Conservation (phyloP, 2,888 invertebrate species). For the Aporophyla lueneburgensis region DNA sequence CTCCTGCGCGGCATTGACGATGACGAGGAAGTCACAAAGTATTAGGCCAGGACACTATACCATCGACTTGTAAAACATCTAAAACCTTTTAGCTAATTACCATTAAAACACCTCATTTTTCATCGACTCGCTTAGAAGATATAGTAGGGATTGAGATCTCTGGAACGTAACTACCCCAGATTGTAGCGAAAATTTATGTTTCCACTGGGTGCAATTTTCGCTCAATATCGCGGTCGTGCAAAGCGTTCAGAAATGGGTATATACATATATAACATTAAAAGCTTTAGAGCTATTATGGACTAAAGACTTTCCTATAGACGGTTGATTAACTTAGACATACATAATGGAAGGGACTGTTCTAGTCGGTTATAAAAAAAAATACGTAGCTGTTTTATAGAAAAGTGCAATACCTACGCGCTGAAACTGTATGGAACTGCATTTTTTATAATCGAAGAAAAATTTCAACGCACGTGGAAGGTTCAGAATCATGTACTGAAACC, state of each 20-base stretch:
- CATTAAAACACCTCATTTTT: neutral
- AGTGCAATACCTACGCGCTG: too few species aligned
- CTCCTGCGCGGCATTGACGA: neutral
- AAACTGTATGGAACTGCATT: too few species aligned
- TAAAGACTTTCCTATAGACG: neutral
- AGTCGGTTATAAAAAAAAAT: too few species aligned
- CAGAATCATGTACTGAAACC: too few species aligned
- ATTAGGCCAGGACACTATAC: neutral
- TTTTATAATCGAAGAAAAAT: too few species aligned
- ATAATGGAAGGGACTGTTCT: too few species aligned
- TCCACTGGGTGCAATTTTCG: slow-evolving; percentile 41
- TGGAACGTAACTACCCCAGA: slow-evolving; percentile 10
- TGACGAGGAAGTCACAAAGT: neutral
- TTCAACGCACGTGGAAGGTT: too few species aligned
- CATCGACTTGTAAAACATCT: neutral
- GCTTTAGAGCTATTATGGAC: slow-evolving; percentile 2
- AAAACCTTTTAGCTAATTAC: slow-evolving; percentile 14
- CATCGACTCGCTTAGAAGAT: slow-evolving; percentile 6
- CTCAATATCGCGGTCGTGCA: slow-evolving; percentile 8
- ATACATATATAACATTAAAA: slow-evolving; percentile 15
- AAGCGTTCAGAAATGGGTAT: neutral
- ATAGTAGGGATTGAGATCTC: slow-evolving; percentile 9
- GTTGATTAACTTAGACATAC: neutral
- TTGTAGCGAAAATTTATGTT: slow-evolving; percentile 37
- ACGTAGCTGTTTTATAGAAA: too few species aligned